Evolutionary conservation across 2,113 vertebrate genomes (phyloP).

Genomic region (Hippocampus guttulatus): DNA sequence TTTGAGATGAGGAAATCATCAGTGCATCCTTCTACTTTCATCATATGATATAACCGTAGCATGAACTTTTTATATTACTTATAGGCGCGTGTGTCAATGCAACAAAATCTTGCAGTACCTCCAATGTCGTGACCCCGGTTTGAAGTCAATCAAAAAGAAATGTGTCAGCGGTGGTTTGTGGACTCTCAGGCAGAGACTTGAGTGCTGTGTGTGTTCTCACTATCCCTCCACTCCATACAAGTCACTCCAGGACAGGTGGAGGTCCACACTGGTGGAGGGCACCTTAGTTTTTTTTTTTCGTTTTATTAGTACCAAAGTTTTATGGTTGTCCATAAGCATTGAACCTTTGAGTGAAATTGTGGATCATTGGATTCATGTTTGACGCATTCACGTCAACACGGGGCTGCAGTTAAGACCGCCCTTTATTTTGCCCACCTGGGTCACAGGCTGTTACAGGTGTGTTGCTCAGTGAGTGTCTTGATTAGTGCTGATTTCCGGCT

Average conservation of each 20-base stretch:
- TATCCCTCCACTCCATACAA: slow-evolving; percentile 4
- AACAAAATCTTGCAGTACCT: slow-evolving; percentile 19
- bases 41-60: too few relatives aligned
- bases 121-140: slow-evolving; percentile 50
- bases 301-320: slow-evolving; percentile 35
- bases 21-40: too few relatives aligned
- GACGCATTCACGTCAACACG: slow-evolving; percentile 8
- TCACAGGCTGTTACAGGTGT: slow-evolving; percentile 24
- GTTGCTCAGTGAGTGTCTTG: slow-evolving; percentile 48
- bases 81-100: neutral
- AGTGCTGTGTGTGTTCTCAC: slow-evolving; percentile 17
- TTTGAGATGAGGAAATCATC: too few relatives aligned
- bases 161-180: slow-evolving; percentile 40
- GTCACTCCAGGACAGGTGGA: slow-evolving; percentile 34
- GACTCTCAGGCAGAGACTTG: slow-evolving; percentile 32
- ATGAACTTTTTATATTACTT: too few relatives aligned
- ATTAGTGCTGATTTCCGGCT: slow-evolving; percentile 52
- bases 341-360: slow-evolving; percentile 21
- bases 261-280: neutral
- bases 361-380: slow-evolving; percentile 15
- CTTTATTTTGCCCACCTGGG: slow-evolving; percentile 31
- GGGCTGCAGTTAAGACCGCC: slow-evolving; percentile 4
- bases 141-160: slow-evolving; percentile 43
- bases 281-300: slow-evolving; percentile 13
- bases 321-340: slow-evolving; percentile 2